These are phyloP conservation scores for Heliothis subflexa DNA, from an alignment of 1,140 invertebrate genomes.

Conservation along the genomic window DNA sequence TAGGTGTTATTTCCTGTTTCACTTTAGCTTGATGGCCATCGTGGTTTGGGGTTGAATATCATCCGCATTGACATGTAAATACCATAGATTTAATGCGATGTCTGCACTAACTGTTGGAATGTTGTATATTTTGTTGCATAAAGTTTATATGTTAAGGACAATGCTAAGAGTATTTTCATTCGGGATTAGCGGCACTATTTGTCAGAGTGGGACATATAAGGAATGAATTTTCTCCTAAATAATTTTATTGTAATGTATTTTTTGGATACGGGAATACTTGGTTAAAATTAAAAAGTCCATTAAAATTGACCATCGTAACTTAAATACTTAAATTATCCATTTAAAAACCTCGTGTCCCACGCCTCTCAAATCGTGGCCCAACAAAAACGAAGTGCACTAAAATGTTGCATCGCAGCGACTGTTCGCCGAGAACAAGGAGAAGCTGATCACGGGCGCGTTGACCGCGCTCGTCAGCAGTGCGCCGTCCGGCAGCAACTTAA, in stretches of 20 bases:
- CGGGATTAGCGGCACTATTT: background rate
- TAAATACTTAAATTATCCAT: background rate
- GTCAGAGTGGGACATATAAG: background rate
- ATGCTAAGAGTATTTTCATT: background rate
- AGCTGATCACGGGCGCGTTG: constrained; percentile 94
- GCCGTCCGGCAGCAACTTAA: constrained; percentile 90
- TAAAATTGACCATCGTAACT: background rate
- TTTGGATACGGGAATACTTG: background rate
- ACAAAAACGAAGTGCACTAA: constrained; percentile 17
- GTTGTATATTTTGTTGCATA: constrained; percentile 29
- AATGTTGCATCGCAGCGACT: constrained; percentile 86
- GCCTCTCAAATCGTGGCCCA: background rate
- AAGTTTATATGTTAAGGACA: background rate
- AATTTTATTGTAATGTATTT: background rate
- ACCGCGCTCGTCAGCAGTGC: constrained; percentile 90
- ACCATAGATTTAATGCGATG: constrained; percentile 27
- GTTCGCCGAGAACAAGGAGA: constrained; percentile 99
- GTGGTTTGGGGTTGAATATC: background rate
- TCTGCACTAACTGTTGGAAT: constrained; percentile 33
- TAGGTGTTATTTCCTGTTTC: constrained; percentile 1
- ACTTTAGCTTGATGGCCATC: background rate
- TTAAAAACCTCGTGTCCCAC: background rate
- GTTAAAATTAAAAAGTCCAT: background rate
- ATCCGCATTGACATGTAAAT: constrained; percentile 31
- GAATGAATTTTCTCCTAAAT: background rate